These are phyloP conservation scores for Cheirogaleus medius DNA, from an alignment of 2,113 vertebrate species.

Conservation along the genomic window DNA sequence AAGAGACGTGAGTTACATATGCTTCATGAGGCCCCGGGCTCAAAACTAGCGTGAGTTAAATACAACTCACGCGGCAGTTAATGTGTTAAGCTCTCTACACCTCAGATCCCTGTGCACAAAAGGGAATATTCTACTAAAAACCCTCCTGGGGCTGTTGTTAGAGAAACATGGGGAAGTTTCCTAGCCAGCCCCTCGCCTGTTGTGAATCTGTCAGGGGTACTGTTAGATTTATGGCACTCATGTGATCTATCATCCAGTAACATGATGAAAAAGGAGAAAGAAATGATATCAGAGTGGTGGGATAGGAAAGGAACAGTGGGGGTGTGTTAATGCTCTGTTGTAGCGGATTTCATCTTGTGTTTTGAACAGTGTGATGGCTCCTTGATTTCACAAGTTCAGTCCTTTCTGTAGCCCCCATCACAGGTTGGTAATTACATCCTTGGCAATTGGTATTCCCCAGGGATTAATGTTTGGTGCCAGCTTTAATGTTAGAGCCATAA, in stretches of 20 bases:
- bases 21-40: too few species aligned
- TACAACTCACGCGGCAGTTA: too few species aligned
- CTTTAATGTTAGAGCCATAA: conserved; percentile 17
- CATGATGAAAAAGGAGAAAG: neutral
- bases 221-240: fast-evolving
- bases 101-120: neutral
- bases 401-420: neutral
- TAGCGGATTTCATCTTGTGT: neutral
- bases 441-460: neutral
- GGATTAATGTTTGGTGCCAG: conserved; percentile 51
- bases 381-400: neutral
- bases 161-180: neutral
- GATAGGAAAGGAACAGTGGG: neutral
- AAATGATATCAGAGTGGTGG: fast-evolving
- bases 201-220: fast-evolving
- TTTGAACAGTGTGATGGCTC: neutral
- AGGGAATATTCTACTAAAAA: fast-evolving
- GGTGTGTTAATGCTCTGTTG: too few species aligned
- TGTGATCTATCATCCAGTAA: too few species aligned
- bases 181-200: too few species aligned
- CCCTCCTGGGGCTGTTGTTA: fast-evolving
- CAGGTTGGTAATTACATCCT: conserved; percentile 8
- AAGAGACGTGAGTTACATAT: too few species aligned
- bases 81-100: too few species aligned
- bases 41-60: too few species aligned